A percentile compares a stretch with the other conserved stretches of the same genome.
Evolutionary conservation across 2,888 invertebrate genomes (phyloP).

Genomic region (Escarpia spicata): DNA sequence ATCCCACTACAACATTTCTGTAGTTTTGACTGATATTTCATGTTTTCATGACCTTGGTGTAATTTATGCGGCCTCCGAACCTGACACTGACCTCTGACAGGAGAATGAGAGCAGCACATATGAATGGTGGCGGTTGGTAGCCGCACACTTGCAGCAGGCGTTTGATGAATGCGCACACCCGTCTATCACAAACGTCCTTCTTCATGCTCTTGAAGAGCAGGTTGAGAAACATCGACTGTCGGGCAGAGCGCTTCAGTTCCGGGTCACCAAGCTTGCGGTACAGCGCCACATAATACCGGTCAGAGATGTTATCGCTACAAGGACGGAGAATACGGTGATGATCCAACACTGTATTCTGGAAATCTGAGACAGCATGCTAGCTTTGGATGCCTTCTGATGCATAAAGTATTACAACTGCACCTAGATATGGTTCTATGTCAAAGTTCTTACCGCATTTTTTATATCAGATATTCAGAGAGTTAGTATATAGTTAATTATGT

Average conservation of each 20-base stretch:
- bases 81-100: constrained; percentile 72
- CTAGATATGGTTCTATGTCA: no score
- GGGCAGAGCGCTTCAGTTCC: constrained; percentile 70
- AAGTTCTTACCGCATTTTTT: no score
- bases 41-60: no score
- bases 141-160: constrained; percentile 75
- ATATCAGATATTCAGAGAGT: no score
- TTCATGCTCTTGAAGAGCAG: constrained; percentile 86
- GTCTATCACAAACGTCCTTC: constrained; percentile 77
- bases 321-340: neutral
- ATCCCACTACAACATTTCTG: no score
- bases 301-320: constrained; percentile 63
- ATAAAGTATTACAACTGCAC: no score
- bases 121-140: constrained; percentile 78
- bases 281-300: constrained; percentile 80
- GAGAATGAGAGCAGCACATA: constrained; percentile 84
- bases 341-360: neutral
- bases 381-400: no score
- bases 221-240: constrained; percentile 81
- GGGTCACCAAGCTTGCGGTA: constrained; percentile 87
- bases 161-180: constrained; percentile 86
- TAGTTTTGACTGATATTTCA: no score
- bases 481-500: no score
- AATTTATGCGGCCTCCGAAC: no score
- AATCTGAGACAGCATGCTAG: neutral